A percentile compares a stretch with the other conserved stretches of the same genome.
phyloP scores from a whole-genome alignment of 2,113 vertebrate species.

The Aspidoscelis tigris region DNA sequence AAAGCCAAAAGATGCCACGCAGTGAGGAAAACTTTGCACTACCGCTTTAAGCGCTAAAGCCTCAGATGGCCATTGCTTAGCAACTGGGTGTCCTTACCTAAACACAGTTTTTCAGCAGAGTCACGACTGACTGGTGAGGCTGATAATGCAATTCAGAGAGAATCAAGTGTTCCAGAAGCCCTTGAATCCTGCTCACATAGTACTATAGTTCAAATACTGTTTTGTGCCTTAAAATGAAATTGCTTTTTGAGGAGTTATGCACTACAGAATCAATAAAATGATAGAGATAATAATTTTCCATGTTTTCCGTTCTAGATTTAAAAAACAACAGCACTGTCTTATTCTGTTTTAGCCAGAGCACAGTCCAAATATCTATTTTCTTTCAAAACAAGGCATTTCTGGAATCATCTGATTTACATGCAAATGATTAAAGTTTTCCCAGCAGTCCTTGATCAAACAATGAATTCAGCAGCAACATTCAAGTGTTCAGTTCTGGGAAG shows the following conservation, averaged over 20 bases:
- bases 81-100: constrained; percentile 88
- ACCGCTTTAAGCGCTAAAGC: constrained; percentile 74
- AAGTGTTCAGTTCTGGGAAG: neutral
- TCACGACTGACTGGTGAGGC: constrained; percentile 89
- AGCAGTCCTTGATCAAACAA: neutral
- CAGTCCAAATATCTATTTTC: neutral
- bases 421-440: neutral
- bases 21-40: constrained; percentile 33
- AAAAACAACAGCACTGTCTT: neutral
- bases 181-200: constrained; percentile 35
- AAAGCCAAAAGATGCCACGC: constrained; percentile 33
- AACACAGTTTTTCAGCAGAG: constrained; percentile 86
- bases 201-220: constrained; percentile 39
- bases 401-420: neutral
- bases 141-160: constrained; percentile 69
- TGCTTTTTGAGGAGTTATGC: constrained; percentile 13
- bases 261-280: neutral
- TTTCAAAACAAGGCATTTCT: neutral
- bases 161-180: constrained; percentile 40
- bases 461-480: constrained; percentile 2
- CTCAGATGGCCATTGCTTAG: constrained; percentile 84
- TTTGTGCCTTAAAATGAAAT: constrained; percentile 31
- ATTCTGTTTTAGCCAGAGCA: neutral
- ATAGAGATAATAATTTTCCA: constrained; percentile 20
- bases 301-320: neutral